A percentile compares a stretch with the other conserved stretches of the same genome.
These are phyloP conservation scores for Prunella himalayana DNA, from an alignment of 2,113 vertebrate genomes.

Conservation along the genomic window DNA sequence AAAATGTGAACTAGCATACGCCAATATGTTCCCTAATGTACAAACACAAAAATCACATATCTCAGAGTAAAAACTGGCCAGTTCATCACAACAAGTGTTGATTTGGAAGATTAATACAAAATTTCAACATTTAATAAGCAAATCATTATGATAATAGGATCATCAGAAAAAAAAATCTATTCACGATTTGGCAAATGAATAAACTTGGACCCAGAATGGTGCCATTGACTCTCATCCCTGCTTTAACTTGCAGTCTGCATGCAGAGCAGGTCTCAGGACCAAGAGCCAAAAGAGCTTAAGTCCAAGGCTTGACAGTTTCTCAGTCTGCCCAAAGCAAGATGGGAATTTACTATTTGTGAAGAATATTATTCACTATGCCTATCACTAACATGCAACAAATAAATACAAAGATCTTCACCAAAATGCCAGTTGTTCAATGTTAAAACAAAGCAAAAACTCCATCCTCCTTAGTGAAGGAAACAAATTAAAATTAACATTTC, in stretches of 20 bases:
- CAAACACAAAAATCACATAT: neutral
- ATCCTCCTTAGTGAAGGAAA: neutral
- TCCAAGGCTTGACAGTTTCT: neutral
- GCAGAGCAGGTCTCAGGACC: neutral
- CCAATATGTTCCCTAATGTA: neutral
- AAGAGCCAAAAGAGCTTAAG: neutral
- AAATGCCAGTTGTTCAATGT: neutral
- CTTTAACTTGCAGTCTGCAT: neutral
- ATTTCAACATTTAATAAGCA: neutral
- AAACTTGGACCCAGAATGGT: neutral
- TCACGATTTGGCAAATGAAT: neutral
- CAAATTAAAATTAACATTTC: neutral
- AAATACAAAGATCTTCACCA: neutral
- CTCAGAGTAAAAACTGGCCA: neutral
- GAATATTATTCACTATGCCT: neutral
- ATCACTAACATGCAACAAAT: neutral
- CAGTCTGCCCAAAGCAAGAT: neutral
- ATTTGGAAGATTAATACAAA: neutral
- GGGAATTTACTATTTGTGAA: neutral
- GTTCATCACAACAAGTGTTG: neutral
- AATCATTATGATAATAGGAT: neutral
- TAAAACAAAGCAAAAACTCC: neutral
- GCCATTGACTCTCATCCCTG: neutral
- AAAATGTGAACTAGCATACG: conserved; percentile 33
- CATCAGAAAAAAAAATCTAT: neutral